phyloP scores from a whole-genome alignment of 2,888 invertebrate genomes.

The Orthosia incerta region DNA sequence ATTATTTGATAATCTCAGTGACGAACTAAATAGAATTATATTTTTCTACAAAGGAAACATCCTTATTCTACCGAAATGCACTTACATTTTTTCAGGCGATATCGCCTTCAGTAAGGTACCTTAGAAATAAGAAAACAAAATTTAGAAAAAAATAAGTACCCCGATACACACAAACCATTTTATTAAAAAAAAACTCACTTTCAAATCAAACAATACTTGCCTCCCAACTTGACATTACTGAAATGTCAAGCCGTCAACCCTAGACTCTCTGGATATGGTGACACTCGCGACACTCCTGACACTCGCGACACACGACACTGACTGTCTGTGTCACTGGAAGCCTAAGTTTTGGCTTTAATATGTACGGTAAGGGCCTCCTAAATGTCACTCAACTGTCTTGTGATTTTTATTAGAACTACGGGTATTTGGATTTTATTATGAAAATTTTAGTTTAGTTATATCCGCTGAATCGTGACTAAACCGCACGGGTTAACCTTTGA shows the following conservation, averaged over 20 bases:
- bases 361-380: constrained; percentile 10
- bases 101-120: no score
- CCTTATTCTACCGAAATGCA: no score
- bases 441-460: not conserved
- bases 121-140: no score
- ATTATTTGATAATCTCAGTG: no score
- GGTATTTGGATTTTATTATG: not conserved
- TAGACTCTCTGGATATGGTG: constrained; percentile 26
- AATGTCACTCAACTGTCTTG: constrained; percentile 37
- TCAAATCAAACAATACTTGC: constrained; percentile 1
- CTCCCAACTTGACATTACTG: constrained; percentile 7
- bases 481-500: no score
- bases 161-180: no score
- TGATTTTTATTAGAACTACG: not conserved
- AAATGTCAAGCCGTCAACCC: constrained; percentile 25
- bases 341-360: constrained; percentile 49
- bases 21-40: no score
- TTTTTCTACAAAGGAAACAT: no score
- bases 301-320: constrained; percentile 30
- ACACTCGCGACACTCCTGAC: constrained; percentile 34
- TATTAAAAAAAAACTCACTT: not conserved
- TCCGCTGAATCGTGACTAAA: no score
- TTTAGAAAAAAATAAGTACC: no score
- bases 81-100: no score
- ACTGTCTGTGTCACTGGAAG: constrained; percentile 22